Evolutionary conservation across 2,888 invertebrate species (phyloP).

Genomic region (Catocala sponsa): DNA sequence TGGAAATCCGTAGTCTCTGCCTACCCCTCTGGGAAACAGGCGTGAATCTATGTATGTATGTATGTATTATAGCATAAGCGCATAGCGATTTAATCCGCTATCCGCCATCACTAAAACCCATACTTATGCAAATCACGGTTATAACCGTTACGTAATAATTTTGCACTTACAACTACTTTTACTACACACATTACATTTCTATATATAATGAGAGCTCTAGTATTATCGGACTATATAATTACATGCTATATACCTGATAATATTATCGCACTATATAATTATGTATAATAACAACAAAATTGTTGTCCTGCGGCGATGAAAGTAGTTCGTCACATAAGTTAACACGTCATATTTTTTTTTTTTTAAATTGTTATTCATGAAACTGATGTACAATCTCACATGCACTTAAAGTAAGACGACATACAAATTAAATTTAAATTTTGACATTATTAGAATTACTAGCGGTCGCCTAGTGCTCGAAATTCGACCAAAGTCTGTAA

Average conservation of each 20-base stretch:
- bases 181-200: neutral
- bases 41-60: too few species aligned
- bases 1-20: too few species aligned
- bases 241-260: constrained; percentile 3
- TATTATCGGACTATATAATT: constrained; percentile 9
- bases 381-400: neutral
- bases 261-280: constrained; percentile 8
- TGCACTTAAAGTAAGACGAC: neutral
- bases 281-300: constrained; percentile 10
- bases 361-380: too few species aligned
- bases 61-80: too few species aligned
- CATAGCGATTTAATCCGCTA: neutral
- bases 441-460: too few species aligned
- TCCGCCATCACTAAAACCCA: neutral
- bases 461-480: too few species aligned
- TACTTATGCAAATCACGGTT: neutral
- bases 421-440: too few species aligned
- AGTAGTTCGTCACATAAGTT: neutral
- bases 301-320: constrained; percentile 13
- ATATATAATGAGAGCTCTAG: neutral
- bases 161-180: neutral
- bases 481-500: too few species aligned
- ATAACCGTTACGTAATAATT: neutral
- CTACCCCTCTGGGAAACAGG: too few species aligned
- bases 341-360: too few species aligned